These are phyloP conservation scores for Pipistrellus pipistrellus DNA, from an alignment of 2,797 vertebrate species.

Conservation along the genomic window DNA sequence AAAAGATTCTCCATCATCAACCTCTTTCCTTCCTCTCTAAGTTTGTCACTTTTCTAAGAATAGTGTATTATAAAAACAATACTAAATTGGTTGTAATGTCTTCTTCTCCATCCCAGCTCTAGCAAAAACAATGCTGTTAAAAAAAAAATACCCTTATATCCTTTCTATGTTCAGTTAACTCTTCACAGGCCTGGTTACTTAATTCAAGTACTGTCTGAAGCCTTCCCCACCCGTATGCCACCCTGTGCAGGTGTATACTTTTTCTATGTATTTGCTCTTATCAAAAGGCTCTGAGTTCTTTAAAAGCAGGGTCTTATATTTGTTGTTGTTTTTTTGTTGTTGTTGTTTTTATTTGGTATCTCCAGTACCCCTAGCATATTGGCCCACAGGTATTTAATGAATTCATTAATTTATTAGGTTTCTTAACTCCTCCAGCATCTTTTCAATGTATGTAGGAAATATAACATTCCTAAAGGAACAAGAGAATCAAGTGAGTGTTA, in stretches of 20 bases:
- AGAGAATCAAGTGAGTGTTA: background rate
- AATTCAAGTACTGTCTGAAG: background rate
- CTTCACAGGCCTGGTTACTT: background rate
- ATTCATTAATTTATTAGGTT: background rate
- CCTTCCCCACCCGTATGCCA: accelerated
- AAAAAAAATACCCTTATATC: too few species aligned
- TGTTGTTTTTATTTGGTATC: background rate
- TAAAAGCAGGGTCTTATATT: background rate
- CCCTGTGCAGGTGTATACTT: background rate
- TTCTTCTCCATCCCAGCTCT: background rate
- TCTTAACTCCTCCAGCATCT: background rate
- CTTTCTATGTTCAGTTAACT: background rate
- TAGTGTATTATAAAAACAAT: background rate
- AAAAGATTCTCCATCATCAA: background rate
- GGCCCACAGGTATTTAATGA: background rate
- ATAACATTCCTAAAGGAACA: background rate
- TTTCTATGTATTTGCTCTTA: background rate
- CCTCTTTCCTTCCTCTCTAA: background rate
- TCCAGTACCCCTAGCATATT: background rate
- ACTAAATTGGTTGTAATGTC: background rate
- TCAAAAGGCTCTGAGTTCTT: background rate
- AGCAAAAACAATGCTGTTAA: background rate
- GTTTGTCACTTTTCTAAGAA: background rate
- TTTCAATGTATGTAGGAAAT: background rate
- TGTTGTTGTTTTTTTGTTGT: background rate